Evolutionary conservation across 64 coral and sea anemone species (phyloP), one percentile per base, ranked within the genome.

Genomic region (Montipora sp.): DNA sequence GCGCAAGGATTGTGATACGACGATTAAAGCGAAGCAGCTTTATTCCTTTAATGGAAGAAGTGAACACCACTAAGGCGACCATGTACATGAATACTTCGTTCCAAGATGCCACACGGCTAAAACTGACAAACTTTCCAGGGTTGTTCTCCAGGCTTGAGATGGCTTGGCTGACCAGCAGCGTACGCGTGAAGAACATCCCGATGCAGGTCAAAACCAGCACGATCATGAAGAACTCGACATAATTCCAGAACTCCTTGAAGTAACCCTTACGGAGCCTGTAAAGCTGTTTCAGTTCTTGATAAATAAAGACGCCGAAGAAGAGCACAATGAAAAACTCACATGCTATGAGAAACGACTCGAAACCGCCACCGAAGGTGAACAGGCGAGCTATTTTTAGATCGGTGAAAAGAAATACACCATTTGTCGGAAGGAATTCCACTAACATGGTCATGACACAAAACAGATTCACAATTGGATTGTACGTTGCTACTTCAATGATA

Each of bases 181-280:
- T 46, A 1, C 95, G 82, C 18, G 91, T 98, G 43, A 98, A 80
- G 50, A 98, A 98, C 95, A 98, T 98, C 5, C 76, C 86, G 3
- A 98, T 92, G 13, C 89, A 91, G 1, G 89, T 87, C 36, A 98
- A 85, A 2, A 98, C 95, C 45, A 94, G 51, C 19, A 94, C 36
- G 60, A 98, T 93, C 45, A 98, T 91, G 4, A 51, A 8, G 43
- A 98, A 94, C 49, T 98, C 95, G 4, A 98, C 53, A n/a, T 90
- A 94, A 48, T 98, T 98, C 95, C 95, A 98, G 24, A 98, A 98
- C 14, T 94, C 95, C 61, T 89, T 94, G 63, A 97, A 97, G 45
- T 97, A 97, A 20, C 72, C 73, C 77, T 91, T 97, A 18, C 76
- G 90, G 50, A 92, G 87, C 55, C 83, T 89, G 82, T 97, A 97